Evolutionary conservation across 2,888 invertebrate genomes (phyloP), one percentile per base, ranked within the genome.

Genomic region (Scotopteryx bipunctaria): DNA sequence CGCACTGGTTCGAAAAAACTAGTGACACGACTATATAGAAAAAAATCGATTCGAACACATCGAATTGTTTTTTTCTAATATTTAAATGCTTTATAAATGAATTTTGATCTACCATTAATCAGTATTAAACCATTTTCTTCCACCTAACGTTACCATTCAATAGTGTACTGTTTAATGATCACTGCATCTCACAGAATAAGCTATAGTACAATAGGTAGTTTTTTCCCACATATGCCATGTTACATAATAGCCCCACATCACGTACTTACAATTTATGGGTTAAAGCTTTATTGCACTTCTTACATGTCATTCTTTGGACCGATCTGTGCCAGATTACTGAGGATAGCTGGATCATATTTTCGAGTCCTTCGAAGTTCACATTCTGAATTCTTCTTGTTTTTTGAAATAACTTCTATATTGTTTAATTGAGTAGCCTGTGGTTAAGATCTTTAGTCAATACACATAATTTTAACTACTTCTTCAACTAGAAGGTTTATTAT

Each of bases 231-330:
- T 52, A 36, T 14, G 14, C 41, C 36, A 16, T 16, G 29, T 63
- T 57, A 57, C 62, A 58, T 60, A 58, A 63, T 45, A 50, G 44
- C 57, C 25, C 54, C 57, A 50, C 51, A 52, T 54, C 58, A 55
- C 60, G 59, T 55, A 53, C 54, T 33, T 46, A 41, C 60, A 55
- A 55, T 61, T 59, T 59, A 61, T 61, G 53, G 45, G 55, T 57
- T 58, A 56, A 55, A 48, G 43, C 48, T 49, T 49, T 45, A 57
- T 37, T 57, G 54, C 44, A 59, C 55, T 69, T 71, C 69, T 73
- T 71, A 63, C 63, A 51, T 58, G 63, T 64, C 57, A 67, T 65
- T 64, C 62, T 50, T 47, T 54, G 55, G 61, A 63, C 59, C 55
- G 47, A 53, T 56, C 48, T 46, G 50, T 57, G 55, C 15, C 25